phyloP scores from a whole-genome alignment of 2,113 vertebrate species.

The Trogon surrucura region DNA sequence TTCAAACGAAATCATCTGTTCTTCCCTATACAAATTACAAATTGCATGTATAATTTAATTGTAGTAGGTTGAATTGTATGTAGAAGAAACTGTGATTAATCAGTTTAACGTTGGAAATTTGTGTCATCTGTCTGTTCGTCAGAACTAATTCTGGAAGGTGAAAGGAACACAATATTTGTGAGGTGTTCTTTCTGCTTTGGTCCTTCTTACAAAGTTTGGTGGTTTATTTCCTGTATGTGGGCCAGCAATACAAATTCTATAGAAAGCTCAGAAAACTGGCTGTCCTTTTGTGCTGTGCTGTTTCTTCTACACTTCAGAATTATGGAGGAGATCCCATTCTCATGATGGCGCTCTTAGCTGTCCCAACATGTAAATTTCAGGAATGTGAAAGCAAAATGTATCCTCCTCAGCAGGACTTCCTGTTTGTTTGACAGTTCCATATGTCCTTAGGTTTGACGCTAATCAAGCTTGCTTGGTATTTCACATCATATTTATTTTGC shows the following conservation, averaged over 20 bases:
- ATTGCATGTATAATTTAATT: background rate
- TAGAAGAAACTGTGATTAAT: background rate
- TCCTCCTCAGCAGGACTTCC: background rate
- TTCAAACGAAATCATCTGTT: background rate
- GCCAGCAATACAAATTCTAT: background rate
- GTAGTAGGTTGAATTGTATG: background rate
- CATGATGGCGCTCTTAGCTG: background rate
- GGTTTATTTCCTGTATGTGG: background rate
- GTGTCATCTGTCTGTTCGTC: background rate
- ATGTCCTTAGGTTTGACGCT: constrained; percentile 30
- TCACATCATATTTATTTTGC: constrained; percentile 1
- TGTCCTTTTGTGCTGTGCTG: background rate
- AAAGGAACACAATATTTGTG: background rate
- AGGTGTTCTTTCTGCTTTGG: background rate
- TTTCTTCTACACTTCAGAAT: background rate
- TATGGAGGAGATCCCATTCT: background rate
- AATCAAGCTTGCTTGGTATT: constrained; percentile 10
- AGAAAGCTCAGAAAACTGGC: background rate
- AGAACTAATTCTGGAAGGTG: background rate
- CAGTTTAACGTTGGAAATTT: background rate
- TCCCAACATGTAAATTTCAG: constrained; percentile 16
- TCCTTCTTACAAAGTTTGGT: background rate
- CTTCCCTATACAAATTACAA: background rate
- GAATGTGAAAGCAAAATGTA: background rate
- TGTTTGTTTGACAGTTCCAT: constrained; percentile 20